phyloP scores from a whole-genome alignment of 2,797 vertebrate species.

The Oryzias dopingdopingensis region DNA sequence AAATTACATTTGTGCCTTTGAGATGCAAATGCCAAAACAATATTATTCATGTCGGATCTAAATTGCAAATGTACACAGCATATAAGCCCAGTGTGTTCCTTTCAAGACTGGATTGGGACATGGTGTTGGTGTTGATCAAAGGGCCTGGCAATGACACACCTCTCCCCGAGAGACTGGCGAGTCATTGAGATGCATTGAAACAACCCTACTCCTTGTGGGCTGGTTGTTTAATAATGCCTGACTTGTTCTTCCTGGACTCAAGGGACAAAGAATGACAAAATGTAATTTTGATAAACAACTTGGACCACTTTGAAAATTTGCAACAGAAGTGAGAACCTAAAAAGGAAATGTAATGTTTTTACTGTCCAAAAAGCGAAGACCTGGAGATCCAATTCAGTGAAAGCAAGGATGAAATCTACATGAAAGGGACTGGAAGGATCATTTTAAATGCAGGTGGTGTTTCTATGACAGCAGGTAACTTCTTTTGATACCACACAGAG shows the following conservation, averaged over 20 bases:
- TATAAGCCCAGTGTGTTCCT: slow-evolving; percentile 63
- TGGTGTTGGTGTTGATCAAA: slow-evolving; percentile 75
- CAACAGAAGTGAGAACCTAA: not conserved
- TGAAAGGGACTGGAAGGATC: slow-evolving; percentile 45
- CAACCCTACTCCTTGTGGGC: slow-evolving; percentile 44
- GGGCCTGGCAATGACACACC: slow-evolving; percentile 50
- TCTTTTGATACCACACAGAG: slow-evolving; percentile 60
- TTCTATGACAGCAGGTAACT: slow-evolving; percentile 56
- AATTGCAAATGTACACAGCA: slow-evolving; percentile 79
- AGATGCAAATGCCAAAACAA: slow-evolving; percentile 78
- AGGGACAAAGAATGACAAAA: slow-evolving; percentile 17
- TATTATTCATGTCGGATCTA: slow-evolving; percentile 76
- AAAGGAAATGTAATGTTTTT: not conserved
- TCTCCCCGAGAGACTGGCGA: slow-evolving; percentile 49
- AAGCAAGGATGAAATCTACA: slow-evolving; percentile 11
- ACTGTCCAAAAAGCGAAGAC: slow-evolving; percentile 11
- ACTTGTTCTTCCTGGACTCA: slow-evolving; percentile 21
- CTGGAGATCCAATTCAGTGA: not conserved
- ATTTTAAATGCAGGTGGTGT: slow-evolving; percentile 49
- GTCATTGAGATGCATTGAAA: slow-evolving; percentile 59
- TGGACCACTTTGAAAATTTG: not conserved
- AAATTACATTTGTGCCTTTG: slow-evolving; percentile 73
- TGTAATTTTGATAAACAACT: slow-evolving; percentile 5
- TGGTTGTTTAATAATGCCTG: slow-evolving; percentile 46
- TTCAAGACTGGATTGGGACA: slow-evolving; percentile 71